Evolutionary conservation across 2,113 vertebrate species (phyloP), one percentile per base, ranked within the genome.

Genomic region (Calypte anna): DNA sequence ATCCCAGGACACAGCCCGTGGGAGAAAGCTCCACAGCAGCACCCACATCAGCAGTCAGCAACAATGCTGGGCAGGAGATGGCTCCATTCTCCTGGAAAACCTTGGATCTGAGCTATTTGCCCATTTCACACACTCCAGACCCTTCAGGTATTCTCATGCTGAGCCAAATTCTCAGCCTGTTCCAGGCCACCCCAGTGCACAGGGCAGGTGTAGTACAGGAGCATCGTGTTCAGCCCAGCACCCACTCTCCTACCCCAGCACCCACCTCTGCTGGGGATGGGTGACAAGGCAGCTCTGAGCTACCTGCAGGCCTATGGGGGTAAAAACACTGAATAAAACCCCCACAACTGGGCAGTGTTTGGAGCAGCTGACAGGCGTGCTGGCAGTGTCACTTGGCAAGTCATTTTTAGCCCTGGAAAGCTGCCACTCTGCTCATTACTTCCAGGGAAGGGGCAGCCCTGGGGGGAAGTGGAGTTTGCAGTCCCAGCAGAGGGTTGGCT

Each of bases 361-460:
- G 12, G 0, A 63, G 3, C 93, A 91, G 86, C 86, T 66, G 91
- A 76, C 4, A 0, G 44, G 54, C 72, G 40, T 0, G 3, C 58
- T 69, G 94, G 66, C 58, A 72, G 38, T 1, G 5, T 12, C 82
- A 18, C 59, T 9, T 44, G 59, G 79, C 82, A 74, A 44, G 59
- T 28, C 9, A 62, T 80, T 58, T 69, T 82, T 82, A 94, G 90
- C 82, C 68, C 66, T 82, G 90, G 95, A 76, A 50, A 70, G 67
- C 58, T 85, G 90, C 82, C 3, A 1, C 44, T 48, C 30, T 46
- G n/a, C 74, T 8, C 50, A 13, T 31, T 14, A 7, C 59, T 23
- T 3, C 0, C 53, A 7, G 77, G 33, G 72, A 76, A 82, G 22
- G 82, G 74, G 53, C 74, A 66, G 76, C 38, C 75, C 79, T 21